phyloP scores from a whole-genome alignment of 2,113 vertebrate genomes.

The Phocoena phocoena region DNA sequence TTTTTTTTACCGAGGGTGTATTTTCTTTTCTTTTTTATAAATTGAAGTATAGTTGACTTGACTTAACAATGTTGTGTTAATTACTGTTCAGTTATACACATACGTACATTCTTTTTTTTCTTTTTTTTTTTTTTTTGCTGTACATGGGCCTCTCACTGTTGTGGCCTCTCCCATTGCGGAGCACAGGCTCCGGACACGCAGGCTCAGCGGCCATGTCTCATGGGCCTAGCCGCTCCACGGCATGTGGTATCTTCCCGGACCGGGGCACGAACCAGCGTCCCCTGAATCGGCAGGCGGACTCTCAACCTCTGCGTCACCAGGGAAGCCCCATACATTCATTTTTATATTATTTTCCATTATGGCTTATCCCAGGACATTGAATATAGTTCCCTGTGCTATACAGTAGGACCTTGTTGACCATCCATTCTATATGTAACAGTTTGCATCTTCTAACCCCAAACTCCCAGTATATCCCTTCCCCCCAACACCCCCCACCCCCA shows the following conservation, averaged over 20 bases:
- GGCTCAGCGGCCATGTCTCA: no score
- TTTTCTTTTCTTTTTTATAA: background rate
- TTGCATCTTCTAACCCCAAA: background rate
- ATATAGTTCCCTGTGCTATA: background rate
- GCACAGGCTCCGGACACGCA: no score
- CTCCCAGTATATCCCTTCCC: background rate
- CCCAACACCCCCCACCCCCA: background rate
- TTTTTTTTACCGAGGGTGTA: background rate
- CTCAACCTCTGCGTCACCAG: no score
- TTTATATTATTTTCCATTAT: background rate
- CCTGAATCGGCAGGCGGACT: no score
- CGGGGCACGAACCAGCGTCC: accelerated
- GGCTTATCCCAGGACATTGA: background rate
- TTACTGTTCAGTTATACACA: no score
- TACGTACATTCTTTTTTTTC: background rate
- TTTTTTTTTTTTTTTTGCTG: no score
- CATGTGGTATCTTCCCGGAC: no score
- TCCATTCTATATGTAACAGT: background rate
- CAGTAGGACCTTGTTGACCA: background rate
- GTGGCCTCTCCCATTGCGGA: no score
- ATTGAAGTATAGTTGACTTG: no score
- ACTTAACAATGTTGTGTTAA: no score
- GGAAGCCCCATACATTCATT: background rate
- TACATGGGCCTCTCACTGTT: no score
- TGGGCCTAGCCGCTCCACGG: no score